Base-by-base conservation (phyloP, 2,113 vertebrate species). In the Pao palembangensis region DNA sequence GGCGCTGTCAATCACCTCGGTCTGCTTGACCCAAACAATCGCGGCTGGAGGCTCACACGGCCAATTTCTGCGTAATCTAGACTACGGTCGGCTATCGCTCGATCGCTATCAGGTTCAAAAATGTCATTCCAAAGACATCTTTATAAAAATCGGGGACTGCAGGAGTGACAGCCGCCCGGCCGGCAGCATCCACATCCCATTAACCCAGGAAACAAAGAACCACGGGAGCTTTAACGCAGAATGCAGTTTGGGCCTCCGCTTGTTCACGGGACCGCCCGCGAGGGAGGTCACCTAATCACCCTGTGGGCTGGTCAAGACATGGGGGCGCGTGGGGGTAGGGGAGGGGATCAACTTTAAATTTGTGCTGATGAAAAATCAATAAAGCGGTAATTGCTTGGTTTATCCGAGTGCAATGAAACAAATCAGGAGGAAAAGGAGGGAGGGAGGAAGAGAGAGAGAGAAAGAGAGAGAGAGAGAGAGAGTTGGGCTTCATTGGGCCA, bases 361-460 rank as follows among this genome's bases (percentile, higher is more conserved):
- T 93, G 91, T 88, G 88, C 88, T 93, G 94, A 96, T 98, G 93
- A 97, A 96, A 96, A 98, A 98, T 98, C 95, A 96, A 98, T 98
- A 93, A 92, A 91, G 68, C 91, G 88, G 93, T 96, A 96, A 99
- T 99, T 98, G 94, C 94, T 93, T 91, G 93, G 94, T 94, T 95
- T 96, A 95, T 96, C 92, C 89, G 84, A 66, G 90, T 79, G 58
- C 57, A 86, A 91, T 90, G 88, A 91, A 90, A 93, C 92, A 93
- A 94, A 94, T 89, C 87, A 93, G 92, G 92, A 84, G 90, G 92
- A 80, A 90, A 89, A 84, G 92, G 90, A 85, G 76, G 90, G 75
- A 6, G n/a, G 58, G 63, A 77, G 47, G 34, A 56, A 56, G 46
- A 8, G 55, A 23, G 55, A 42, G 51, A 53, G 50, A 18, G 42